These are phyloP conservation scores for Ophiodon elongatus DNA, from an alignment of 2,113 vertebrate species.

Conservation along the genomic window DNA sequence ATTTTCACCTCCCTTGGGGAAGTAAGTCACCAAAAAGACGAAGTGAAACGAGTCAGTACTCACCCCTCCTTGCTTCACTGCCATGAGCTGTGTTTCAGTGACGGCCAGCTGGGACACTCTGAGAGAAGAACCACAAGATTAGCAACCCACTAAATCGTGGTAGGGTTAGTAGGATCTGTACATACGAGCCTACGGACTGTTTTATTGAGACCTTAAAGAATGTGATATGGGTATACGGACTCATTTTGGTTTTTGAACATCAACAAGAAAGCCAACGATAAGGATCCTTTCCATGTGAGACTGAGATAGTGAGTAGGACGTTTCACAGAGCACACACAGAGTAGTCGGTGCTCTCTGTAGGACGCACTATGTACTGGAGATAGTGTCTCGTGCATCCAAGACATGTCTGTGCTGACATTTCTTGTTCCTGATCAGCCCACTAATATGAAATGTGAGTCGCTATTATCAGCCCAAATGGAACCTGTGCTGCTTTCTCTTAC, in stretches of 20 bases:
- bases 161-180: neutral
- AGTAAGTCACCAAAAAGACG: neutral
- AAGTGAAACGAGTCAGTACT: conserved; percentile 16
- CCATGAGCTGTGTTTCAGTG: conserved; percentile 31
- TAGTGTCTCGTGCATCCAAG: neutral
- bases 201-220: neutral
- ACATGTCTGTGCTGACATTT: neutral
- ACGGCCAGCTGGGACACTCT: conserved; percentile 35
- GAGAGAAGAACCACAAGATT: neutral
- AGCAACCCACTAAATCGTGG: neutral
- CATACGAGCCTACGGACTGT: neutral
- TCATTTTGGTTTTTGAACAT: neutral
- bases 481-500: conserved; percentile 81
- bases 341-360: neutral
- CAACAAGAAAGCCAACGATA: neutral
- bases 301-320: neutral
- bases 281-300: neutral
- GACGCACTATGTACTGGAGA: neutral
- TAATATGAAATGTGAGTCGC: neutral
- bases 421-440: neutral
- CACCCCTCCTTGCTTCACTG: conserved; percentile 31
- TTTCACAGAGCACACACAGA: neutral
- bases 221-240: neutral
- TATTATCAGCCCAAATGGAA: neutral
- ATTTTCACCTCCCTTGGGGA: conserved; percentile 6